These are phyloP conservation scores for Anarsia innoxiella DNA, from an alignment of 2,888 invertebrate species.

Conservation along the genomic window DNA sequence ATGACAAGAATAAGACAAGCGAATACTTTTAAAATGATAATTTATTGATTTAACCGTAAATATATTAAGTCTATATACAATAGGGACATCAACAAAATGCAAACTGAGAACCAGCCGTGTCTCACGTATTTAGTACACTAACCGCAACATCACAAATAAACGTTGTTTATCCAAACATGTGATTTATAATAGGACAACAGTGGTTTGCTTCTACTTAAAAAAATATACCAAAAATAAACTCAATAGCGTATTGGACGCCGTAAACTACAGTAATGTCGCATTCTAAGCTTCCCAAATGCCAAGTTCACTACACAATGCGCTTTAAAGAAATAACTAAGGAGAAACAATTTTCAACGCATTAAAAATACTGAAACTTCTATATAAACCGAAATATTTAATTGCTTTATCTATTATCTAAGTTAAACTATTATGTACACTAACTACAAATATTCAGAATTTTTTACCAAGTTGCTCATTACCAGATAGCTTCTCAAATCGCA, in stretches of 20 bases:
- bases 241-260: constrained; percentile 26
- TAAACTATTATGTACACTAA: constrained; percentile 59
- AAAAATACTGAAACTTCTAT: constrained; percentile 65
- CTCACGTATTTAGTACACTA: constrained; percentile 26
- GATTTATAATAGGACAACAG: constrained; percentile 23
- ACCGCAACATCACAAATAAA: constrained; percentile 24
- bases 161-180: constrained; percentile 20
- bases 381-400: constrained; percentile 54
- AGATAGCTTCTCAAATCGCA: constrained; percentile 19
- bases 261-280: constrained; percentile 30
- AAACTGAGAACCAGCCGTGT: constrained; percentile 52
- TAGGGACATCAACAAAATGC: constrained; percentile 70
- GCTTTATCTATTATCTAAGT: constrained; percentile 48
- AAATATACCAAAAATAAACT: constrained; percentile 24
- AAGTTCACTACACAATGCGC: constrained; percentile 55
- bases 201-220: constrained; percentile 27
- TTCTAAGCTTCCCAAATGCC: constrained; percentile 41
- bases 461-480: constrained; percentile 62
- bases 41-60: constrained; percentile 72
- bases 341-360: constrained; percentile 46
- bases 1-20: neutral
- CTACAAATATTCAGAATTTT: constrained; percentile 52
- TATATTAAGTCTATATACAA: constrained; percentile 74
- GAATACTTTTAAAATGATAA: constrained; percentile 62
- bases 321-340: constrained; percentile 46